Evolutionary conservation across 2,888 invertebrate species (phyloP), one percentile per base, ranked within the genome.

Genomic region (Drosophila neoperkinsi): DNA sequence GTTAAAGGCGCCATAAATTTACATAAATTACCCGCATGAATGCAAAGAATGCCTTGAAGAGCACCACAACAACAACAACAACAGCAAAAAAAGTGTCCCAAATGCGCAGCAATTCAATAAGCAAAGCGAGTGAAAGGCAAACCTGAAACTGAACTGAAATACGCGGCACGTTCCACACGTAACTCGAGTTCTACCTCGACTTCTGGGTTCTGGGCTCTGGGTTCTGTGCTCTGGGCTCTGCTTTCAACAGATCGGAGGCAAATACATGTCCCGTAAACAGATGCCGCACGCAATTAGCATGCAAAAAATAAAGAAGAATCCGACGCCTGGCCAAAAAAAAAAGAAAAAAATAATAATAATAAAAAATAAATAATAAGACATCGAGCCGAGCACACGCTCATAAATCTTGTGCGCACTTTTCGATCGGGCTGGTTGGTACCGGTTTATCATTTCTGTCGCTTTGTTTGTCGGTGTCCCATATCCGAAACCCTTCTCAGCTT

Each of bases 1-100:
- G 72, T 86, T 79, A 82, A 88, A 78, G 77, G 79, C 75, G 76
- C 79, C 82, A 88, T 79, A 88, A 86, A 90, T 90, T 90, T 90
- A 78, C 91, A 91, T 90, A 90, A 90, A 90, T 90, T 90, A 90
- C 84, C 84, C 82, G 84, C 79, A 84, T 91, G 80, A 82, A 90
- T 91, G 82, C 80, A 79, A 89, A 86, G 75, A 81, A 84, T 65
- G 61, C 57, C 71, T 50, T 41, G 4, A 73, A 58, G 10, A 38
- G 11, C 18, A 25, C 4, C 16, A 43, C 43, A 4, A 38, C 18
- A 21, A 3, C 21, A 43, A 21, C 21, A 46, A 16, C 25, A 25
- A 21, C 21, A 46, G 16, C 46, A 31, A 50, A 57, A 64, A 66
- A 82, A 85, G 76, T 79, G 86, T 88, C 86, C 87, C 82, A 84